Conservation (phyloP, 2,113 vertebrate species). For the Poeciliopsis prolifica region DNA sequence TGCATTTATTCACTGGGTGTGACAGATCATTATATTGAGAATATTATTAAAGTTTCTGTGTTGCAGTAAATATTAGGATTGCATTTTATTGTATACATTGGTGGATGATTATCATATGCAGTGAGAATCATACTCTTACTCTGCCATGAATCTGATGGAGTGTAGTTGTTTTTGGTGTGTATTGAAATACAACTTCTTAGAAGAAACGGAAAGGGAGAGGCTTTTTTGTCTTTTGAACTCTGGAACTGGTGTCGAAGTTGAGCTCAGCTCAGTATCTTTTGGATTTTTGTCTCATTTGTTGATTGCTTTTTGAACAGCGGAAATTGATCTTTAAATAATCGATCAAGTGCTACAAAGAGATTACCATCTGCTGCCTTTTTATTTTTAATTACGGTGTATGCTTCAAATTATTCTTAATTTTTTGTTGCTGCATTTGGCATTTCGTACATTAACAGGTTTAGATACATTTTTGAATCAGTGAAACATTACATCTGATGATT, state of each 20-base stretch:
- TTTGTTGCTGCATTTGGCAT: background rate
- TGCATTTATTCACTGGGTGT: background rate
- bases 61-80: background rate
- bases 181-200: no score
- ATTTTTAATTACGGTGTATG: background rate
- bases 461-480: no score
- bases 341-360: background rate
- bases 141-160: no score
- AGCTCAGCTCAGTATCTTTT: background rate
- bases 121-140: background rate
- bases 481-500: background rate
- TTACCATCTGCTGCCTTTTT: background rate
- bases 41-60: background rate
- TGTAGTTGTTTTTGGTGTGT: no score
- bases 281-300: background rate
- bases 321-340: background rate
- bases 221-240: no score
- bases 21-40: background rate
- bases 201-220: no score
- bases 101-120: background rate
- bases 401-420: background rate
- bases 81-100: background rate
- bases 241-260: background rate
- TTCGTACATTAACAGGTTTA: background rate
- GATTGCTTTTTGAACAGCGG: background rate